Conservation (phyloP, 1,140 invertebrate genomes). For the Sarcophaga bullata region DNA sequence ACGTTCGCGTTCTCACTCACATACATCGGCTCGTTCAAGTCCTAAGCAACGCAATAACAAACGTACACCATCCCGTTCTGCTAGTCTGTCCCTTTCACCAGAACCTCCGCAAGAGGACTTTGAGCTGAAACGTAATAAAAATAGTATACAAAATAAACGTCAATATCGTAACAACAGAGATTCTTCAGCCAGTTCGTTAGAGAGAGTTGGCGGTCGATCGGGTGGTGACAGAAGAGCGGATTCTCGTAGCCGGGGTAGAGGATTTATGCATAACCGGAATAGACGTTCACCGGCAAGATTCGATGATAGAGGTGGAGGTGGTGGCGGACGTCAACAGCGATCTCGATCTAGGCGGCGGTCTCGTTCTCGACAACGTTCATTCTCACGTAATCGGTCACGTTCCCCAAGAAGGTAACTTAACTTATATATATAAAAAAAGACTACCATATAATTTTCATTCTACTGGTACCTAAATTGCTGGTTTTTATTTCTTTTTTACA, state of each 20-base stretch:
- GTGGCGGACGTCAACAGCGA: conserved; percentile 56
- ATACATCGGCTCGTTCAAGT: conserved; percentile 46
- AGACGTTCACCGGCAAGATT: conserved; percentile 36
- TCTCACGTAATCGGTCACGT: conserved; percentile 54
- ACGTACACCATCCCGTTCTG: conserved; percentile 41
- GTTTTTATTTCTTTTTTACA: neutral
- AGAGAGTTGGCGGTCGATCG: conserved; percentile 52
- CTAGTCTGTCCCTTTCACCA: conserved; percentile 60
- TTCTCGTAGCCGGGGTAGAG: conserved; percentile 51
- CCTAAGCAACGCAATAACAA: conserved; percentile 7
- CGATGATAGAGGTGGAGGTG: conserved; percentile 51
- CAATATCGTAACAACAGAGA: conserved; percentile 89
- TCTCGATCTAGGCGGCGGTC: conserved; percentile 56
- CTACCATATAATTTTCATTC: too few species aligned
- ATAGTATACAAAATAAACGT: conserved; percentile 82
- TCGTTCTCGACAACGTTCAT: conserved; percentile 55
- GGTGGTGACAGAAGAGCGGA: conserved; percentile 47
- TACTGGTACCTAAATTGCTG: too few species aligned
- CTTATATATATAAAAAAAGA: neutral
- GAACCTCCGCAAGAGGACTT: conserved; percentile 74
- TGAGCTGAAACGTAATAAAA: conserved; percentile 79
- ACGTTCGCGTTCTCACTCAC: conserved; percentile 45
- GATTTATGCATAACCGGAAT: conserved; percentile 58
- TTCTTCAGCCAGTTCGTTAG: conserved; percentile 74
- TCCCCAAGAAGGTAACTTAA: conserved; percentile 60